Percentiles rank a stretch among this genome's conserved stretches.
Conservation (phyloP, 2,113 vertebrate genomes). For the Scopus umbretta region DNA sequence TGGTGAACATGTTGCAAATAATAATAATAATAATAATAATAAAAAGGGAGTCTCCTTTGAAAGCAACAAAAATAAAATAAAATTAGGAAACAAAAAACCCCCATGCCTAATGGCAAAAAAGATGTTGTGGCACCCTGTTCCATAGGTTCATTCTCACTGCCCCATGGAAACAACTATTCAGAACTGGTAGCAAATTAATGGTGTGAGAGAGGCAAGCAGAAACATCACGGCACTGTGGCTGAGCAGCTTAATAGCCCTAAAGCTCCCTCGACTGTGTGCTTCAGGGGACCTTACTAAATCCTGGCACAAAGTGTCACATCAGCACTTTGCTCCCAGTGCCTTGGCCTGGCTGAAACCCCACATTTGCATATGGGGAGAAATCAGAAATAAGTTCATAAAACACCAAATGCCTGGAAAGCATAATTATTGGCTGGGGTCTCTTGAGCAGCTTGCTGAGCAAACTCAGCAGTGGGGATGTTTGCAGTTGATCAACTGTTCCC, state of each 20-base stretch:
- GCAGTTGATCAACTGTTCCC: constrained; percentile 22
- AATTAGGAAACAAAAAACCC: background rate
- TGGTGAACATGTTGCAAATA: constrained; percentile 67
- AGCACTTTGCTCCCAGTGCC: background rate
- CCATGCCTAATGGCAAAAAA: background rate
- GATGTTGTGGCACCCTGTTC: background rate
- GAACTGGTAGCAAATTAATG: constrained; percentile 33
- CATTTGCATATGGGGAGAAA: constrained; percentile 3
- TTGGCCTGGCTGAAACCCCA: background rate
- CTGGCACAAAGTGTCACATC: constrained; percentile 1
- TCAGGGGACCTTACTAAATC: background rate
- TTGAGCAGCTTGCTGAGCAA: constrained; percentile 22
- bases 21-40: constrained; percentile 25
- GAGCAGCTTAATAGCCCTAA: constrained; percentile 41
- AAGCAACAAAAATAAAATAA: constrained; percentile 1
- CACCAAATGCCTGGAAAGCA: constrained; percentile 16
- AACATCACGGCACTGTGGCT: background rate
- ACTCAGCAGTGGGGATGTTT: constrained; percentile 34
- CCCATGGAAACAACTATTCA: background rate
- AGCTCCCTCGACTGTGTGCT: background rate
- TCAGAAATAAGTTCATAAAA: constrained; percentile 6
- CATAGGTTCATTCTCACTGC: background rate
- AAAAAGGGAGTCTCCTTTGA: constrained; percentile 42
- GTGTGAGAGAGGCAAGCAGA: background rate
- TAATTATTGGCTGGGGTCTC: background rate